Conservation (phyloP, 2,888 invertebrate genomes). For the Lysandra coridon region DNA sequence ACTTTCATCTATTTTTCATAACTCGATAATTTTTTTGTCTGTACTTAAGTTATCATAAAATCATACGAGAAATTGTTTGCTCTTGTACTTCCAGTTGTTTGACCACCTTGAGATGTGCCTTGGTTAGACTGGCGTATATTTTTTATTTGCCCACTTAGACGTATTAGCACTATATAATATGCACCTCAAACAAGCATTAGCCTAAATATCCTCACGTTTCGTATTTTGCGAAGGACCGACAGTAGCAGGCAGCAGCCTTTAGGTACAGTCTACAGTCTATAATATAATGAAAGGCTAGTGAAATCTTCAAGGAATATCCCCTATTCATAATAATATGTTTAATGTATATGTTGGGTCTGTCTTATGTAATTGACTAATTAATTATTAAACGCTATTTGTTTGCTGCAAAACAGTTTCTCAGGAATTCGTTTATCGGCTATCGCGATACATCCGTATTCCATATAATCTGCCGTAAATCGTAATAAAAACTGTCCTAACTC, state of each 20-base stretch:
- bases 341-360: too few species aligned
- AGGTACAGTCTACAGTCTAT: background rate
- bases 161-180: background rate
- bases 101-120: background rate
- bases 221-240: background rate
- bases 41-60: background rate
- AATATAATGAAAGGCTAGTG: too few species aligned
- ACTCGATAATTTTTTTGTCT: background rate
- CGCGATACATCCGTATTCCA: too few species aligned
- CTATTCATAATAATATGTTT: too few species aligned
- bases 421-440: too few species aligned
- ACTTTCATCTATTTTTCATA: background rate
- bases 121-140: background rate
- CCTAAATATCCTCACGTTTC: background rate
- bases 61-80: background rate
- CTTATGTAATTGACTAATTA: too few species aligned
- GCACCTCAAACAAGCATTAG: background rate
- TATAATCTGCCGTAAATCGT: too few species aligned
- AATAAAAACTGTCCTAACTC: too few species aligned
- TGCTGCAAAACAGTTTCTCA: too few species aligned
- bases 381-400: too few species aligned
- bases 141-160: background rate
- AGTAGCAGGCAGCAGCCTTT: background rate
- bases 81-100: background rate
- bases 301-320: too few species aligned